phyloP scores from a whole-genome alignment of 2,113 vertebrate species.

The Peromyscus leucopus region DNA sequence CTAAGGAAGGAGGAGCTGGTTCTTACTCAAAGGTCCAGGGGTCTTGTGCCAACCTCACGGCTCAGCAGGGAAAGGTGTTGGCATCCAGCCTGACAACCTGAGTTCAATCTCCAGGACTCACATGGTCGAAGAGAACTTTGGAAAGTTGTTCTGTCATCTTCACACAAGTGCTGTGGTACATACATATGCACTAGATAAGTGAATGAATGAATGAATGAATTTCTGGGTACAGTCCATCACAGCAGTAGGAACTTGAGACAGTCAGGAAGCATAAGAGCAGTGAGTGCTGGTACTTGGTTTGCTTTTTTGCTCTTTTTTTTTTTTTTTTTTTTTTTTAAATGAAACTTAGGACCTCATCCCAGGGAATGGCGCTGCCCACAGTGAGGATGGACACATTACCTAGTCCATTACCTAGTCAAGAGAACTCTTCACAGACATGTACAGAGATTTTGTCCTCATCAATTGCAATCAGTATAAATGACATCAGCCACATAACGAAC shows the following conservation, averaged over 20 bases:
- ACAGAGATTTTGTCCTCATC: background rate
- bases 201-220: background rate
- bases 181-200: background rate
- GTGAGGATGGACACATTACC: background rate
- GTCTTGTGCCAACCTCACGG: background rate
- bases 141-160: background rate
- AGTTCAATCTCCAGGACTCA: background rate
- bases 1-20: background rate
- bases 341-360: no score
- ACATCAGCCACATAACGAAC: background rate
- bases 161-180: background rate
- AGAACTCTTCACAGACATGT: background rate
- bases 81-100: no score
- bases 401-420: background rate
- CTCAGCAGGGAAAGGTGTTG: background rate
- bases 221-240: background rate
- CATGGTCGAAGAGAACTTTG: no score
- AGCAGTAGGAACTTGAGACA: background rate
- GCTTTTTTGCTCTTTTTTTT: background rate
- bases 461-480: background rate
- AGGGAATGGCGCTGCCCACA: background rate
- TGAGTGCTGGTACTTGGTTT: background rate
- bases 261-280: background rate
- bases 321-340: no score
- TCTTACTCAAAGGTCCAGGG: no score